A percentile compares a stretch with the other conserved stretches of the same genome.
These are phyloP conservation scores for Corythornis madagascariensis DNA, from an alignment of 2,113 vertebrate genomes.

Conservation along the genomic window DNA sequence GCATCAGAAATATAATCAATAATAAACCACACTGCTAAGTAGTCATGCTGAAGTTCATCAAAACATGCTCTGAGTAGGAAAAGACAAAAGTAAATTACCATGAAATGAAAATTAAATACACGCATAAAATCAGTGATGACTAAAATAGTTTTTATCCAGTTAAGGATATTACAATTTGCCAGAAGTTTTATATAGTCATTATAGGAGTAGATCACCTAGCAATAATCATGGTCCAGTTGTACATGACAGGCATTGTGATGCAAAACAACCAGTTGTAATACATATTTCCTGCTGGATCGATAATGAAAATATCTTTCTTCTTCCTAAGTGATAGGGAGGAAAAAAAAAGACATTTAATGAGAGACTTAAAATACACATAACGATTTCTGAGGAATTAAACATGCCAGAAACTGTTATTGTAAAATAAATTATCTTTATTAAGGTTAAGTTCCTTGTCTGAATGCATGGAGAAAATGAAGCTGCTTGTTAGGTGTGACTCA, in stretches of 20 bases:
- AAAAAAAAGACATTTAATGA: neutral
- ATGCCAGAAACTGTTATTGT: neutral
- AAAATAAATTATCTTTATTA: neutral
- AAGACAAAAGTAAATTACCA: neutral
- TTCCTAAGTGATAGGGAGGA: constrained; percentile 69
- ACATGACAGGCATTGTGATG: constrained; percentile 96
- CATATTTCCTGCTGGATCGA: constrained; percentile 88
- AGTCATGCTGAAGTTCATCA: constrained; percentile 91
- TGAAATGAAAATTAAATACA: neutral
- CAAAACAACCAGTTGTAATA: constrained; percentile 95
- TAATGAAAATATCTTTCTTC: constrained; percentile 81
- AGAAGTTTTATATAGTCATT: neutral
- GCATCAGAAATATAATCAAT: constrained; percentile 84
- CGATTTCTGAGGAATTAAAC: neutral
- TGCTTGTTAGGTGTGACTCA: neutral
- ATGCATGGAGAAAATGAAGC: neutral
- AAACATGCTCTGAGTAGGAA: constrained; percentile 87
- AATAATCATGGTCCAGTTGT: constrained; percentile 96
- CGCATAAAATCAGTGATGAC: neutral
- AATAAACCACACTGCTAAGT: constrained; percentile 83
- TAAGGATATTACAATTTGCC: neutral
- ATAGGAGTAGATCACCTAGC: constrained; percentile 81
- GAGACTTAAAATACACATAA: neutral
- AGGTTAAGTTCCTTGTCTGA: neutral
- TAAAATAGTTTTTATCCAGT: neutral